Evolutionary conservation across 2,113 vertebrate genomes (phyloP).

Genomic region (Thamnaconus septentrionalis): DNA sequence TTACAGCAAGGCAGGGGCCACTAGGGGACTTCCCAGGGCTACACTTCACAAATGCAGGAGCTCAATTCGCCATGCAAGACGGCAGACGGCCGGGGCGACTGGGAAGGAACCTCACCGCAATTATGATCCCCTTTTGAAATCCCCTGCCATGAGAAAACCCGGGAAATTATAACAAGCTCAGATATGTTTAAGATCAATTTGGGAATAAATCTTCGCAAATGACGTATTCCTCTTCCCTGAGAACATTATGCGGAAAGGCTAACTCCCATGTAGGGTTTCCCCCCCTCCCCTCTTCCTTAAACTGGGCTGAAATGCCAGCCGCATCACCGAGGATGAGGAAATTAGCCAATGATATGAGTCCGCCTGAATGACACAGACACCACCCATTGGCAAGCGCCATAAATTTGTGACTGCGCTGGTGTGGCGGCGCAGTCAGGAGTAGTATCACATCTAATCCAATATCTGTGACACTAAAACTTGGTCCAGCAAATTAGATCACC

Average conservation of each 20-base stretch:
- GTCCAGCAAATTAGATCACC: constrained; percentile 57
- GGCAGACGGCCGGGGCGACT: constrained; percentile 54
- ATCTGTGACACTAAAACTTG: constrained; percentile 53
- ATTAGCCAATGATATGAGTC: constrained; percentile 60
- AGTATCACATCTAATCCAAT: constrained; percentile 58
- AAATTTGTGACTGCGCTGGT: constrained; percentile 46
- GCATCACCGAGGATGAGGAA: constrained; percentile 53
- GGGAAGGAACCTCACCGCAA: constrained; percentile 50
- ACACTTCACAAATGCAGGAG: constrained; percentile 70
- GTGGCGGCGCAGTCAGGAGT: constrained; percentile 38
- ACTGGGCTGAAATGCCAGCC: constrained; percentile 51
- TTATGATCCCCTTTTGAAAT: constrained; percentile 63
- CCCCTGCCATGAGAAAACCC: constrained; percentile 12
- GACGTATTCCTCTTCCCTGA: constrained; percentile 48
- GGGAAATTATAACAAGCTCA: constrained; percentile 63
- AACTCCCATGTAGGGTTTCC: constrained; percentile 34
- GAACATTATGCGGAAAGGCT: constrained; percentile 57
- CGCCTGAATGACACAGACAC: constrained; percentile 63
- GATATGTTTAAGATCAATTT: constrained; percentile 70
- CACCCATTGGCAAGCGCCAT: constrained; percentile 54
- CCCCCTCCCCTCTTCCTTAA: constrained; percentile 17
- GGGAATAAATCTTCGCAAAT: constrained; percentile 59
- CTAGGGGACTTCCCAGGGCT: constrained; percentile 66
- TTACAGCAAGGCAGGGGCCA: constrained; percentile 75
- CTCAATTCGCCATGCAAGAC: constrained; percentile 55